These are phyloP conservation scores for Eristalis pertinax DNA, from an alignment of 2,888 invertebrate species.

Conservation along the genomic window DNA sequence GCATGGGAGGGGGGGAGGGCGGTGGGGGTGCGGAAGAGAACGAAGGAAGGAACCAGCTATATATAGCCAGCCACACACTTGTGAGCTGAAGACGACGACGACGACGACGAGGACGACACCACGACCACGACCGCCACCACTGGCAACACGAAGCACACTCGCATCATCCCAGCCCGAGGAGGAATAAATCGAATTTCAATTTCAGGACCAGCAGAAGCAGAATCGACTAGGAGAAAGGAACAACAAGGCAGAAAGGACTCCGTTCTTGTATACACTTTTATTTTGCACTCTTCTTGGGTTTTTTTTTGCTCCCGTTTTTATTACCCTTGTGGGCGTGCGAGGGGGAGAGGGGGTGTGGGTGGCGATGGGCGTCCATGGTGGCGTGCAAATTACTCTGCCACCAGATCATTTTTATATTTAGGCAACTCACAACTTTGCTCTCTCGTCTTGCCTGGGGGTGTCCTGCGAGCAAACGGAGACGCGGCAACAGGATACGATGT, in stretches of 20 bases:
- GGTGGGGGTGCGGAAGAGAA: not conserved
- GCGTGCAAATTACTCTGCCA: slow-evolving; percentile 43
- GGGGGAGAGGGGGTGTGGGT: not conserved
- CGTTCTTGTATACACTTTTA: slow-evolving; percentile 16
- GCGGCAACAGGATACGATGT: slow-evolving; percentile 13
- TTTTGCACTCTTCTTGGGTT: slow-evolving; percentile 13
- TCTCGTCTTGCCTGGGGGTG: too few species aligned
- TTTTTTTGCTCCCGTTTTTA: not conserved
- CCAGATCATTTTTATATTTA: slow-evolving; percentile 25
- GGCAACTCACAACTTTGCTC: slow-evolving; percentile 25
- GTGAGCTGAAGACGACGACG: not conserved
- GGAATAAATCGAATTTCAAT: slow-evolving; percentile 57
- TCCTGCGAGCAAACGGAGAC: not conserved
- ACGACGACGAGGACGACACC: too few species aligned
- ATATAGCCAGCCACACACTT: slow-evolving; percentile 24
- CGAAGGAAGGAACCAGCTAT: not conserved
- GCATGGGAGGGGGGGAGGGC: not conserved
- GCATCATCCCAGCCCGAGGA: not conserved
- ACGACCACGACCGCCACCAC: too few species aligned
- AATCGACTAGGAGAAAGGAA: not conserved
- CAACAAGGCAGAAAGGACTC: not conserved
- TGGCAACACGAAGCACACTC: not conserved
- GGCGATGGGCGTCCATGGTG: not conserved
- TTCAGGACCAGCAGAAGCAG: slow-evolving; percentile 6
- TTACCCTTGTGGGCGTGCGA: slow-evolving; percentile 17